These are phyloP conservation scores for Melinaea menophilus DNA, from an alignment of 2,888 invertebrate genomes.

Conservation along the genomic window DNA sequence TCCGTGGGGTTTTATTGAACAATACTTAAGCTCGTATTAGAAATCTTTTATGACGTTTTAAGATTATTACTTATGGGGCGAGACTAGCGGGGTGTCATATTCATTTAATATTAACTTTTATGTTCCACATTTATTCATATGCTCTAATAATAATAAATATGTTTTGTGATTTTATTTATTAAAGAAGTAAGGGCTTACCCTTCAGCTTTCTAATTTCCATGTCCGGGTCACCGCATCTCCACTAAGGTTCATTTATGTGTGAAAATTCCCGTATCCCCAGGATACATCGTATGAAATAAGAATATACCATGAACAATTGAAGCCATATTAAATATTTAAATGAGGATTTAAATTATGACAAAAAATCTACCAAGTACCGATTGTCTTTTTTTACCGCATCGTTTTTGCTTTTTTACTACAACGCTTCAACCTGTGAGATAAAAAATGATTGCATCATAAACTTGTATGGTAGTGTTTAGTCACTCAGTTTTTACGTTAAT, in stretches of 20 bases:
- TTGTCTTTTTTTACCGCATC: too few species aligned
- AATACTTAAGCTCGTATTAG: not conserved
- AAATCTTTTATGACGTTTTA: constrained; percentile 1
- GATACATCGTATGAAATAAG: not conserved
- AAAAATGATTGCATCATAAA: too few species aligned
- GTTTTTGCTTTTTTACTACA: too few species aligned
- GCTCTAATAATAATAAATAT: too few species aligned
- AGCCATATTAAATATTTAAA: not conserved
- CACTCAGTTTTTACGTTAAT: too few species aligned
- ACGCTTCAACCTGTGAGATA: too few species aligned
- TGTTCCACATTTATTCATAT: too few species aligned
- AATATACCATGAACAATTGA: not conserved
- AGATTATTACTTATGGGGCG: not conserved
- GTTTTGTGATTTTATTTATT: not conserved
- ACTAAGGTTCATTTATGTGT: constrained; percentile 3
- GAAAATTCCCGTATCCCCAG: not conserved
- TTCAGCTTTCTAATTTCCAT: constrained; percentile 1
- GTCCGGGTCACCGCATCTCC: not conserved
- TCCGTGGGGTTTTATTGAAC: not conserved
- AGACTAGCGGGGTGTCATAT: not conserved
- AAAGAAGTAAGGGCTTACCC: not conserved
- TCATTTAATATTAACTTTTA: too few species aligned
- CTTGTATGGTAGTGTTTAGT: too few species aligned
- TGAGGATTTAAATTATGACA: not conserved
- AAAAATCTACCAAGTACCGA: too few species aligned